These are phyloP conservation scores for Drosophila robusta DNA, from an alignment of 2,888 invertebrate species.

Conservation along the genomic window DNA sequence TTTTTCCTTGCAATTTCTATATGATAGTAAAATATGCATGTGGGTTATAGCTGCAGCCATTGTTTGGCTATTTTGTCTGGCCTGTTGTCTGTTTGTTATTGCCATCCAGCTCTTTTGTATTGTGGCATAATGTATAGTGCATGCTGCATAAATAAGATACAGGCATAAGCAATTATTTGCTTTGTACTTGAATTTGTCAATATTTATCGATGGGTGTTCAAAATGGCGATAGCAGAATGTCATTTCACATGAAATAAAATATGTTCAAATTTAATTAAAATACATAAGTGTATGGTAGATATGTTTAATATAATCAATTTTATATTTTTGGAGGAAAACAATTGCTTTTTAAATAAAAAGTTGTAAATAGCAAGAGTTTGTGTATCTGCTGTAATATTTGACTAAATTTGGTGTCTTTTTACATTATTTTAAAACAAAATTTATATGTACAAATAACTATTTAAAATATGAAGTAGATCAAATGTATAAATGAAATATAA, in stretches of 20 bases:
- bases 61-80: slow-evolving; percentile 47
- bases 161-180: slow-evolving; percentile 73
- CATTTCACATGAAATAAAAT: slow-evolving; percentile 4
- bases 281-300: neutral
- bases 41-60: slow-evolving; percentile 31
- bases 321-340: too few species aligned
- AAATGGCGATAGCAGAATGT: slow-evolving; percentile 9
- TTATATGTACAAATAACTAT: too few species aligned
- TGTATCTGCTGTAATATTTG: too few species aligned
- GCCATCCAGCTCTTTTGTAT: slow-evolving; percentile 48
- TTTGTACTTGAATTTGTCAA: slow-evolving; percentile 57
- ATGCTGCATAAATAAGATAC: slow-evolving; percentile 69
- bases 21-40: slow-evolving; percentile 68
- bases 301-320: too few species aligned
- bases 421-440: too few species aligned
- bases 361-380: too few species aligned
- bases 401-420: neutral
- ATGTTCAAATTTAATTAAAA: slow-evolving; percentile 16
- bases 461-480: too few species aligned
- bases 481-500: too few species aligned
- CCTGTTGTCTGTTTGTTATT: slow-evolving; percentile 57
- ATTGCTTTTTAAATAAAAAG: neutral
- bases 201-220: slow-evolving; percentile 48
- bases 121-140: slow-evolving; percentile 56
- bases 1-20: slow-evolving; percentile 55